Base-by-base conservation (phyloP, 2,888 invertebrate genomes). In the Cactoblastis cactorum region DNA sequence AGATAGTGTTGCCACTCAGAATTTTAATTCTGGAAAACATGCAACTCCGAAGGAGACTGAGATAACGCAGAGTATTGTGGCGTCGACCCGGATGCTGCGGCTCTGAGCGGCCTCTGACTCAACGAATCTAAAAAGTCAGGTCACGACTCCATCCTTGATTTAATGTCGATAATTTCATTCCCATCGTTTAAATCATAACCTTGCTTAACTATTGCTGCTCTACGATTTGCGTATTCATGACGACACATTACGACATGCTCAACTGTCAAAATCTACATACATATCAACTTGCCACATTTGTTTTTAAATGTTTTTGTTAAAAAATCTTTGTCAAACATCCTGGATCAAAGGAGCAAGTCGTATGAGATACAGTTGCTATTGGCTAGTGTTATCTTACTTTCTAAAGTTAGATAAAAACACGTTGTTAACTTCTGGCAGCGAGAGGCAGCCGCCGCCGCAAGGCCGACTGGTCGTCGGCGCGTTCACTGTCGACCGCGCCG, bases 351-450 rank as follows among this genome's bases (percentile, higher is more conserved):
- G 35, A 38, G 32, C 49, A 32, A 39, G 46, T 56, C 54, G 53
- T 69, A 62, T 62, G 61, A 53, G 56, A 68, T 74, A 72, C 77
- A 77, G 64, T 59, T 58, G 56, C 52, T 55, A 62, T 56, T n/a
- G n/a, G n/a, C 63, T 63, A 60, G 68, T 73, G 69, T 75, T 75
- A 77, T 80, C 75, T 77, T 85, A 86, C 88, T 88, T 88, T 89
- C 88, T 88, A 88, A 87, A 87, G 79, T 81, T 83, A 81, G 82
- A 83, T 82, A 80, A 80, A 80, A 84, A 86, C 75, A 79, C 77
- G 84, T 82, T 78, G 83, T 85, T 86, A 82, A 87, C 87, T 86
- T 88, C 86, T 86, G 78, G 75, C 74, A 77, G 85, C 82, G 86
- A 87, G 81, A 77, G 80, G 79, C 72, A 72, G 74, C 78, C 71